Percentiles rank a stretch among this genome's conserved stretches.
phyloP scores from a whole-genome alignment of 2,888 invertebrate species.

The Chloroclystis v-ata region DNA sequence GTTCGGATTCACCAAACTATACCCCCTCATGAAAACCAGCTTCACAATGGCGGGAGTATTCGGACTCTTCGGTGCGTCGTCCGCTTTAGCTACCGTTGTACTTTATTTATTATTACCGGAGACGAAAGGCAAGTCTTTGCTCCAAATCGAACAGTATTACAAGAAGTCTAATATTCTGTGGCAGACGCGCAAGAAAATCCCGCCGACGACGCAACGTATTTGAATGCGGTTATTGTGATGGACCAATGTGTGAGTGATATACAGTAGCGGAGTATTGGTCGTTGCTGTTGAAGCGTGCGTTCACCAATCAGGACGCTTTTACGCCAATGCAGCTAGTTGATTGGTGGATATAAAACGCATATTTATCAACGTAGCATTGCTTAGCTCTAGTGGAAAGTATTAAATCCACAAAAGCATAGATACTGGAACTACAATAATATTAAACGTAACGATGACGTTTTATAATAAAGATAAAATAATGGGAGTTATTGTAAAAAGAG shows the following conservation, averaged over 20 bases:
- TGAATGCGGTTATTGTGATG: conserved; percentile 32
- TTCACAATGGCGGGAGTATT: conserved; percentile 85
- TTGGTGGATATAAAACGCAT: too few species aligned
- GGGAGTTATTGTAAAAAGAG: too few species aligned
- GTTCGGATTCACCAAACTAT: conserved; percentile 84
- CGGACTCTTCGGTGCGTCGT: conserved; percentile 81
- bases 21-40: conserved; percentile 78
- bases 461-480: too few species aligned
- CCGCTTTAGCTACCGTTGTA: conserved; percentile 80
- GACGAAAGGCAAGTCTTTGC: conserved; percentile 83
- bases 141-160: conserved; percentile 89
- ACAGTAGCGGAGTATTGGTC: conserved; percentile 24
- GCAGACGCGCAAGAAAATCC: conserved; percentile 69
- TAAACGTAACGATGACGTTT: too few species aligned
- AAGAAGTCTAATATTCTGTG: conserved; percentile 81
- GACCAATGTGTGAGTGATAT: conserved; percentile 24
- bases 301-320: too few species aligned
- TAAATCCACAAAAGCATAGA: too few species aligned
- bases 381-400: too few species aligned
- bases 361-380: too few species aligned
- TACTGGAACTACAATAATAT: too few species aligned
- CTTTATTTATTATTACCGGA: conserved; percentile 84
- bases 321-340: too few species aligned
- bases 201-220: conserved; percentile 39
- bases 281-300: too few species aligned